These are phyloP conservation scores for Ceyx margarethae DNA, from an alignment of 2,113 vertebrate genomes.

Conservation along the genomic window DNA sequence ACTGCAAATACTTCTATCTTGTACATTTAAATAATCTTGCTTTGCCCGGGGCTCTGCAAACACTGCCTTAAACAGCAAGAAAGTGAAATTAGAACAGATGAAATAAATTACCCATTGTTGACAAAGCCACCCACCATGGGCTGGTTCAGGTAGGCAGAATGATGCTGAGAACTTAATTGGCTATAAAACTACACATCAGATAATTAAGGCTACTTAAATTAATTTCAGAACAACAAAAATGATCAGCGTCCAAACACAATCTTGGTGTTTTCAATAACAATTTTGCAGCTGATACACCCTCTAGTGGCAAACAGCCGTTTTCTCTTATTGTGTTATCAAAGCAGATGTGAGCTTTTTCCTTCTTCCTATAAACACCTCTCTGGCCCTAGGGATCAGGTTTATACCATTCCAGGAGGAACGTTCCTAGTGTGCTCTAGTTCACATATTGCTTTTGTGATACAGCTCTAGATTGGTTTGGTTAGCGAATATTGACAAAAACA, in stretches of 20 bases:
- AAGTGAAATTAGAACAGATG: not conserved
- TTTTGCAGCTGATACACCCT: conserved; percentile 35
- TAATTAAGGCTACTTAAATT: not conserved
- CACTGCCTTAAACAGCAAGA: not conserved
- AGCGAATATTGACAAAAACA: not conserved
- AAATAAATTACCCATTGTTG: conserved; percentile 49
- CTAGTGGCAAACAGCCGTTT: conserved; percentile 37
- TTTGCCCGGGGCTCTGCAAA: not conserved
- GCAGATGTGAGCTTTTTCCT: not conserved
- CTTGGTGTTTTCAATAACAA: not conserved
- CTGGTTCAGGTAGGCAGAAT: conserved; percentile 24
- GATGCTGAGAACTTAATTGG: conserved; percentile 5
- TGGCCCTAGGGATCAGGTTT: not conserved
- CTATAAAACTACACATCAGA: not conserved
- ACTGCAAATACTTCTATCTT: not conserved
- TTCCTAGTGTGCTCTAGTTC: not conserved
- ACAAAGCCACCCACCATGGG: conserved; percentile 38
- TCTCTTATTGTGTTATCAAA: not conserved
- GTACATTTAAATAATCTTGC: conserved; percentile 37
- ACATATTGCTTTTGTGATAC: not conserved
- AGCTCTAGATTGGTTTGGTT: not conserved
- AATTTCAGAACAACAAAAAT: conserved; percentile 17
- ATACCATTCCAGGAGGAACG: not conserved
- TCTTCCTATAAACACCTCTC: not conserved
- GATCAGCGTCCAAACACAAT: not conserved